These are phyloP conservation scores for Ictalurus punctatus DNA, from an alignment of 2,113 vertebrate genomes.

Conservation along the genomic window DNA sequence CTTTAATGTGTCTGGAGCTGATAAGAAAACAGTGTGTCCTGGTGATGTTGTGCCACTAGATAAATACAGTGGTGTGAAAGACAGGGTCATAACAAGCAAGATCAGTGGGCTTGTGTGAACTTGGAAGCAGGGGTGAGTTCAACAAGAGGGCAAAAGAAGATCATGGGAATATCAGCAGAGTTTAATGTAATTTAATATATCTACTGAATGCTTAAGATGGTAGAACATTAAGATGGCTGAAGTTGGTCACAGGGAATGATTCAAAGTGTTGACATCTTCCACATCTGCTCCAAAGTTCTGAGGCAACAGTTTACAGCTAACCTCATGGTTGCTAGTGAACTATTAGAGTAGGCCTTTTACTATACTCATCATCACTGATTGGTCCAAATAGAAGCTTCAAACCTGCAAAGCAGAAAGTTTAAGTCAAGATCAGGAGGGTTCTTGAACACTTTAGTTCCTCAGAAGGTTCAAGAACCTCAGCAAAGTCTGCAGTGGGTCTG, in stretches of 20 bases:
- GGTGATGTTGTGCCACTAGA: conserved; percentile 21
- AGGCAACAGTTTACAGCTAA: not conserved
- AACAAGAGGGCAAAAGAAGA: conserved; percentile 12
- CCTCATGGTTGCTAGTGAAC: not conserved
- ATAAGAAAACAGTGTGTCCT: conserved; percentile 26
- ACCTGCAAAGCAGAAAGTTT: not conserved
- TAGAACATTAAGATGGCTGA: not conserved
- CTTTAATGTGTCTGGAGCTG: conserved; percentile 21
- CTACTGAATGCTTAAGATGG: not conserved
- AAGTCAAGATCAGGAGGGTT: not conserved
- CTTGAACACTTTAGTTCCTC: not conserved
- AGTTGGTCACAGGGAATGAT: not conserved
- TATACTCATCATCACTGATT: not conserved
- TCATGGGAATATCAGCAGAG: not conserved
- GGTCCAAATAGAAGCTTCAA: not conserved
- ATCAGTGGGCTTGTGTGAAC: conserved; percentile 32
- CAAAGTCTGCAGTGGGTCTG: not conserved
- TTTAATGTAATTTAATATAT: not conserved
- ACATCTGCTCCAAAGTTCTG: not conserved
- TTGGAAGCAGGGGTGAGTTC: conserved; percentile 33
- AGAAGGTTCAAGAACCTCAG: not conserved
- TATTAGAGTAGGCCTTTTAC: not conserved
- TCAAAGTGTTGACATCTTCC: not conserved
- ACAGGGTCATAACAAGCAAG: conserved; percentile 36
- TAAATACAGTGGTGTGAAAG: conserved; percentile 35